Conservation (phyloP, 37 sponge, comb jelly and placozoan genomes). For the Cliona cf. orientalis region DNA sequence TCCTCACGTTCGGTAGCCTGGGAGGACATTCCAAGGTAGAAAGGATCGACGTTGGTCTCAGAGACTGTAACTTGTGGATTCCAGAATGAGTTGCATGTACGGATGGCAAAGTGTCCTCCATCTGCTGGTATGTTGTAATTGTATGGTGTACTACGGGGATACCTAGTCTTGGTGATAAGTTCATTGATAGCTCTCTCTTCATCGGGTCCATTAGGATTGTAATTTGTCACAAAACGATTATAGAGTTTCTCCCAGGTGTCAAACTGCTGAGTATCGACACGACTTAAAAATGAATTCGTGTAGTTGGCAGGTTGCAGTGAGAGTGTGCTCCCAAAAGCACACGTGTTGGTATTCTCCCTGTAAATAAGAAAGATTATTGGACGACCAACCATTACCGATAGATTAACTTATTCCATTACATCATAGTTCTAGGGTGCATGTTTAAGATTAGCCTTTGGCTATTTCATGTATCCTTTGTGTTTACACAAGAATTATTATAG, state of each 20-base stretch:
- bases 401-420: too few species aligned
- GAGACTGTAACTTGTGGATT: constrained; percentile 76
- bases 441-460: too few species aligned
- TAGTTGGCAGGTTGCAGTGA: too few species aligned
- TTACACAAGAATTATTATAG: too few species aligned
- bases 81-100: constrained; percentile 96
- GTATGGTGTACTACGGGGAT: background rate
- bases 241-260: too few species aligned
- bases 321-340: background rate
- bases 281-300: too few species aligned
- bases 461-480: too few species aligned
- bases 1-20: constrained; percentile 89
- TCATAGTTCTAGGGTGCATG: too few species aligned
- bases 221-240: too few species aligned
- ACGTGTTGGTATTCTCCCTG: background rate
- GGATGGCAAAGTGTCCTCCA: constrained; percentile 52
- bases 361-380: background rate
- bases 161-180: too few species aligned
- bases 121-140: background rate
- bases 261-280: too few species aligned
- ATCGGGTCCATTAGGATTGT: too few species aligned
- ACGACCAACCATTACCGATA: background rate
- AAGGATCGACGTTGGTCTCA: constrained; percentile 73
- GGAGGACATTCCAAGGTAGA: constrained; percentile 87
- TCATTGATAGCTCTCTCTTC: background rate